Base-by-base conservation (phyloP, 2,888 invertebrate species). In the Resseliella maxima region DNA sequence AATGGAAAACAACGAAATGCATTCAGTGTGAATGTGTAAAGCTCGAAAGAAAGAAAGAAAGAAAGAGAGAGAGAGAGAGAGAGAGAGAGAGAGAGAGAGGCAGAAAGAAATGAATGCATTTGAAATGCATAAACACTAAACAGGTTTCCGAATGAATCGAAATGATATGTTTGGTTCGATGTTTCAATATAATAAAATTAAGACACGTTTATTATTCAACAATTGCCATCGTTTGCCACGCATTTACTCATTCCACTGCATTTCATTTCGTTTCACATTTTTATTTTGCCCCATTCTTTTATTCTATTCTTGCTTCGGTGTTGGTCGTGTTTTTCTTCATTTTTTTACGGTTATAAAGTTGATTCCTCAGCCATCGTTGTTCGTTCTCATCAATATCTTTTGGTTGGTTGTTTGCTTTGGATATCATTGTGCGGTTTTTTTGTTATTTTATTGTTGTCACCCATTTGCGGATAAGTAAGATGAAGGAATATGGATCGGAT, bases 121-220 rank as follows among this genome's bases (percentile, higher is more conserved):
- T n/a, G 72, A 72, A n/a, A 31, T 72, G 15, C 72, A 72, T 72
- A 12, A 72, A n/a, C 72, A 72, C 72, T 31, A 15, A 72, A 72
- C 72, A 72, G 72, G 72, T 72, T 72, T 72, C 72, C 72, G 18
- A 15, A 18, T 31, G 72, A 72, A 31, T 31, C 31, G 15, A 31
- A 50, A 31, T 31, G 72, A 72, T 72, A 72, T 72, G 72, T 72
- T 72, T 72, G 12, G 72, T 72, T 72, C 72, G 15, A 72, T 72
- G 72, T 72, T 72, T 72, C 72, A 72, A 72, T 72, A 41, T 41
- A 72, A 72, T 72, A 72, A 72, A 72, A 72, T 72, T 27, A 72
- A 72, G 72, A 72, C 72, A 72, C 72, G 72, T 72, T 59, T 72
- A 31, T 72, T 72, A 72, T 31, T 31, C 59, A 59, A 59, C 59